phyloP scores from a whole-genome alignment of 2,888 invertebrate genomes.

The Euzetes globulus region DNA sequence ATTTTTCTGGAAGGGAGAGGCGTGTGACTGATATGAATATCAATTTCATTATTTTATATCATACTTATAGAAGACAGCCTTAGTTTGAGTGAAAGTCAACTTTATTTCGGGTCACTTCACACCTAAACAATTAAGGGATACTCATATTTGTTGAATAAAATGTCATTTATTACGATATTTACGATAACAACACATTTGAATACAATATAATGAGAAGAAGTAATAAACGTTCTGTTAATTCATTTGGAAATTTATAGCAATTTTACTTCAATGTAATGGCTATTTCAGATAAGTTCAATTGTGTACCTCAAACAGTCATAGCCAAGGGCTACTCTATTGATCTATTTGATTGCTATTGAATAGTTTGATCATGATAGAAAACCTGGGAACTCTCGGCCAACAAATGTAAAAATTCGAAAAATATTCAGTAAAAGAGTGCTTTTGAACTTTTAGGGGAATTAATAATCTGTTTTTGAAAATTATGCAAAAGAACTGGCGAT shows the following conservation, averaged over 20 bases:
- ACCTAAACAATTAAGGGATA: slow-evolving; percentile 18
- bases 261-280: background rate
- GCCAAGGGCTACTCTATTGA: no score
- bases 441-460: no score
- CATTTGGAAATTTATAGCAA: background rate
- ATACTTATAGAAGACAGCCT: background rate
- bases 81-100: background rate
- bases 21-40: slow-evolving; percentile 11
- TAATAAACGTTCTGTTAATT: background rate
- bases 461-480: no score
- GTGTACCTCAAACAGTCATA: no score
- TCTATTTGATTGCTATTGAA: no score
- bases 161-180: slow-evolving; percentile 4
- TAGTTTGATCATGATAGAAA: no score
- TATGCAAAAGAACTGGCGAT: no score
- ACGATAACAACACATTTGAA: slow-evolving; percentile 9
- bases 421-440: no score
- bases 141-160: background rate
- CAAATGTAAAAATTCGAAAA: no score
- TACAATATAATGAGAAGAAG: background rate
- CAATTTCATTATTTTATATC: background rate
- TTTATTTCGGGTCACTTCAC: slow-evolving; percentile 12
- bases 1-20: slow-evolving; percentile 8
- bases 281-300: background rate
- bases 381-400: no score